Evolutionary conservation across 2,797 vertebrate species (phyloP), one percentile per base, ranked within the genome.

Genomic region (Petrocephalus sullivani): DNA sequence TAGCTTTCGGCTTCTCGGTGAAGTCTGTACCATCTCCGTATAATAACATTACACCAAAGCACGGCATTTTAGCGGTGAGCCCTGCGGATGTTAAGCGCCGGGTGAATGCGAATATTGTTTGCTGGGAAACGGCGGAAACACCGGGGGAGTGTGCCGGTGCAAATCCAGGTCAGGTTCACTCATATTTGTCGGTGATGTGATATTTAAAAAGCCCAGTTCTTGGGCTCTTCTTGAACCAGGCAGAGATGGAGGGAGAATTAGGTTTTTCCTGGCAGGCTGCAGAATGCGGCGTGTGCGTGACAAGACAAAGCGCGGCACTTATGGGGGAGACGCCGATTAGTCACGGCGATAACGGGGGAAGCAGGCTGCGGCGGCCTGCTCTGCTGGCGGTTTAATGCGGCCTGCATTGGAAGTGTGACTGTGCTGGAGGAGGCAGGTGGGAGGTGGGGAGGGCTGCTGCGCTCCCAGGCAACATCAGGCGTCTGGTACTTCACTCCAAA

Each of bases 321-420:
- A 78, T 0, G 37, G 57, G 54, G 41, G 82, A 37, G n/a, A 14
- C n/a, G 54, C 2, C 56, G 56, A 14, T n/a, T 33, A 54, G 51
- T 85, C 86, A 89, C 57, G 89, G 41, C 46, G 67, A 23, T 88
- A 90, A 67, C 57, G 88, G 81, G 71, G 57, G 88, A 88, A 58
- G 85, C 87, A 82, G 90, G 90, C 90, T 90, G 88, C 90, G 88
- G 85, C 23, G 33, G 91, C 89, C 58, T 92, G 91, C 91, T 93
- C 89, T 91, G 90, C 89, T 89, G 89, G 88, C 90, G 88, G 90
- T 93, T 92, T 93, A 93, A 94, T 92, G n/a, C 51, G 51, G 41
- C 58, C 41, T 87, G 46, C n/a, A 64, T 93, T 93, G 94, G 93
- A 89, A 75, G 89, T 90, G 92, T 90, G 91, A 90, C 90, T 91